A percentile compares a stretch with the other conserved stretches of the same genome.
Conservation (phyloP, 2,113 vertebrate species). For the Sigmodon hispidus region DNA sequence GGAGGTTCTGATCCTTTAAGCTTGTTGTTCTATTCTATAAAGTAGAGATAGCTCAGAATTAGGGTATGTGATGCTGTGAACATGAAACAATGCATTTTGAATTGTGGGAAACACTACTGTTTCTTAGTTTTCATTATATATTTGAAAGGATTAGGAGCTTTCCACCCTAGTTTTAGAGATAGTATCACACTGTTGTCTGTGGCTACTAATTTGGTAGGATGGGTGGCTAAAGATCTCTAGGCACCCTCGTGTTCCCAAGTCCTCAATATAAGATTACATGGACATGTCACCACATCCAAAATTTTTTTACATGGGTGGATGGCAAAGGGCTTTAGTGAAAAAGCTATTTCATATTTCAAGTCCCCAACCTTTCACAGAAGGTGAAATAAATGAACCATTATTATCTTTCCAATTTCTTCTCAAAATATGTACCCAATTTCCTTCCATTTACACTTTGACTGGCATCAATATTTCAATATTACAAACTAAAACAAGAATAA, state of each 20-base stretch:
- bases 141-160: background rate
- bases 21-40: background rate
- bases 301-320: background rate
- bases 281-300: too few species aligned
- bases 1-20: background rate
- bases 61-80: background rate
- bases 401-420: background rate
- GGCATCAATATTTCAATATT: background rate
- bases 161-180: background rate
- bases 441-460: background rate
- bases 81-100: background rate
- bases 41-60: too few species aligned
- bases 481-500: background rate
- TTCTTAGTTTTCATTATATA: background rate
- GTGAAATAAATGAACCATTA: background rate
- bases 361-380: background rate
- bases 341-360: background rate
- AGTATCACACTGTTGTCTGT: background rate
- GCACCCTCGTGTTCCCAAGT: background rate
- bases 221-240: background rate
- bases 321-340: background rate
- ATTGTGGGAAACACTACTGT: background rate
- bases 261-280: background rate
- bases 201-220: background rate
- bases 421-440: background rate